Conservation (phyloP, 2,888 invertebrate species). For the Pseudoips prasinana region DNA sequence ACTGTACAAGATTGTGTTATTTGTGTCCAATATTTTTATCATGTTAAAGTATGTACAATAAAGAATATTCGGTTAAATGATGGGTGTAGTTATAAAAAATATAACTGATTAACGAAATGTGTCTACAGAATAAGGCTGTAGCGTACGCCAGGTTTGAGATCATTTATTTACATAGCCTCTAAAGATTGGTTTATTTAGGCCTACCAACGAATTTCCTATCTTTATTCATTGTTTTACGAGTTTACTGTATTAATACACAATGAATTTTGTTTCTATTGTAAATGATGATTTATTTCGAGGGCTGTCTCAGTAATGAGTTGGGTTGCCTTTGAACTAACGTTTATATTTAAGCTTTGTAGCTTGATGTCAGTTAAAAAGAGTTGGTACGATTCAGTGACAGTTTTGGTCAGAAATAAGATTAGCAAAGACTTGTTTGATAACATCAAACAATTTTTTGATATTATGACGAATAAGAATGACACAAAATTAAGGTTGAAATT, state of each 20-base stretch:
- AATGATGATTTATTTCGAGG: slow-evolving; percentile 41
- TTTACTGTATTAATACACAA: slow-evolving; percentile 38
- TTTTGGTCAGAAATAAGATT: no score
- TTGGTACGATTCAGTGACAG: slow-evolving; percentile 2
- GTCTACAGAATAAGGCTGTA: slow-evolving; percentile 27
- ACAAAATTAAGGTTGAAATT: no score
- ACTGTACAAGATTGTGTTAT: no score
- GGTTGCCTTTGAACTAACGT: slow-evolving; percentile 25
- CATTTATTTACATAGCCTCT: slow-evolving; percentile 35
- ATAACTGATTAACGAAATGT: no score
- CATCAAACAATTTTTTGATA: no score
- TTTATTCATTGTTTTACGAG: slow-evolving; percentile 41
- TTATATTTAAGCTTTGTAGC: slow-evolving; percentile 9
- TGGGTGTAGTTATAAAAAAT: no score
- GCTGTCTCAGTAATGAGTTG: slow-evolving; percentile 24
- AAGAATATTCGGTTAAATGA: no score
- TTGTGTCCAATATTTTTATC: no score
- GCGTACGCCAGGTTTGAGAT: slow-evolving; percentile 25
- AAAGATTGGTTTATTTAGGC: slow-evolving; percentile 39
- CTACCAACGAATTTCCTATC: slow-evolving; percentile 36
- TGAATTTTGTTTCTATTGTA: slow-evolving; percentile 43
- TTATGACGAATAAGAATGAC: no score
- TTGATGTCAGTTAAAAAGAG: slow-evolving; percentile 11
- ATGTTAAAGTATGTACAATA: no score
- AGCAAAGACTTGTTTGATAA: no score